Conservation (phyloP, 2,888 invertebrate species). For the Congeria kusceri region DNA sequence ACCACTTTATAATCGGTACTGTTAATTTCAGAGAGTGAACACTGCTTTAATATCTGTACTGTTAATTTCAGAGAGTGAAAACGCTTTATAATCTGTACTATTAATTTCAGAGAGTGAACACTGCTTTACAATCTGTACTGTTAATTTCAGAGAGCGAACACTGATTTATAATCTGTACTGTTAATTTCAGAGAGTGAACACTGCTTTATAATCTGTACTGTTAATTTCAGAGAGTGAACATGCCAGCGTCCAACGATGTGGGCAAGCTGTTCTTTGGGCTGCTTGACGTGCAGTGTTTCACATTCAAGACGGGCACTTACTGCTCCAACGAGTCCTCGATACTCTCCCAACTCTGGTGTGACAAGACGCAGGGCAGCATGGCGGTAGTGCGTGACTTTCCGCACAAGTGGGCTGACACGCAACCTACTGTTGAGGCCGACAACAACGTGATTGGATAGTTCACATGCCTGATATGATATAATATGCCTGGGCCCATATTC, state of each 20-base stretch:
- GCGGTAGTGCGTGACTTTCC: conserved; percentile 65
- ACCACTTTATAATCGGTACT: no score
- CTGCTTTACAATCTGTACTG: no score
- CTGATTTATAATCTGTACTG: no score
- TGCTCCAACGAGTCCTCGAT: conserved; percentile 60
- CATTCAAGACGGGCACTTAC: conserved; percentile 62
- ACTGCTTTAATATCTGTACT: no score
- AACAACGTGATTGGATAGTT: conserved; percentile 9
- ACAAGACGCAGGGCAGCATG: conserved; percentile 51
- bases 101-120: no score
- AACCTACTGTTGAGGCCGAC: conserved; percentile 7
- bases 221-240: conserved; percentile 59
- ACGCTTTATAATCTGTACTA: no score
- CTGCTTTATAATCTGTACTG: no score
- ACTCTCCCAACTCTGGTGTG: conserved; percentile 66
- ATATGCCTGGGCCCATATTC: no score
- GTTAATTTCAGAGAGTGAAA: no score
- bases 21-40: no score
- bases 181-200: no score
- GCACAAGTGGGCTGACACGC: conserved; percentile 58
- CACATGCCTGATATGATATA: neutral
- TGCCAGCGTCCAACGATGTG: conserved; percentile 60
- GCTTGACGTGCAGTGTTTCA: conserved; percentile 70
- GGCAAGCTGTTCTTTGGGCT: conserved; percentile 70
- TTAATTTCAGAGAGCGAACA: no score